Conservation (phyloP, 2,888 invertebrate species). For the Tortricodes alternella region DNA sequence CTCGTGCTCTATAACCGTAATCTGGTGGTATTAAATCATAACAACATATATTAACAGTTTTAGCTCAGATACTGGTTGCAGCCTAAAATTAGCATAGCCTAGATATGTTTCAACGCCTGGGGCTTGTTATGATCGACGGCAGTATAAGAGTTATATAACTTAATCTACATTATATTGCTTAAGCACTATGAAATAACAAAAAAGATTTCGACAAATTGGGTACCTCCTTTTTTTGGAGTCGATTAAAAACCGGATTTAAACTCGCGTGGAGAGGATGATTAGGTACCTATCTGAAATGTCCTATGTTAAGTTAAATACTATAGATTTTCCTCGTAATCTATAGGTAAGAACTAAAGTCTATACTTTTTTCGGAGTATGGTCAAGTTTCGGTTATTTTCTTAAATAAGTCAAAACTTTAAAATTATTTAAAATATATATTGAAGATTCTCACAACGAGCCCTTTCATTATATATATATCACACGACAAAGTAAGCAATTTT, state of each 20-base stretch:
- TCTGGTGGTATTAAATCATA: constrained; percentile 40
- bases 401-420: too few relatives aligned
- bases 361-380: too few relatives aligned
- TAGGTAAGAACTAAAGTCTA: too few relatives aligned
- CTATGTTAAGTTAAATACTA: too few relatives aligned
- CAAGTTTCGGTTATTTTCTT: too few relatives aligned
- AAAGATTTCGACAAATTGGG: not conserved
- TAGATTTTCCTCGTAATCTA: too few relatives aligned
- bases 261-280: not conserved
- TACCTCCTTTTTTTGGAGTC: not conserved
- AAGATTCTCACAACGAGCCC: too few relatives aligned
- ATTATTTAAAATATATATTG: too few relatives aligned
- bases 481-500: too few relatives aligned
- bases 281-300: too few relatives aligned
- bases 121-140: constrained; percentile 13
- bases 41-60: constrained; percentile 36
- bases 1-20: constrained; percentile 24
- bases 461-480: too few relatives aligned
- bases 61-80: constrained; percentile 7
- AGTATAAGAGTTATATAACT: constrained; percentile 16
- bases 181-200: not conserved
- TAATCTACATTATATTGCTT: not conserved
- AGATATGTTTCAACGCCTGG: constrained; percentile 24
- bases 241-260: not conserved
- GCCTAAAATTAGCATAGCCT: constrained; percentile 30